A percentile compares a stretch with the other conserved stretches of the same genome.
These are phyloP conservation scores for Drosophila neonasuta DNA, from an alignment of 2,888 invertebrate genomes.

Conservation along the genomic window DNA sequence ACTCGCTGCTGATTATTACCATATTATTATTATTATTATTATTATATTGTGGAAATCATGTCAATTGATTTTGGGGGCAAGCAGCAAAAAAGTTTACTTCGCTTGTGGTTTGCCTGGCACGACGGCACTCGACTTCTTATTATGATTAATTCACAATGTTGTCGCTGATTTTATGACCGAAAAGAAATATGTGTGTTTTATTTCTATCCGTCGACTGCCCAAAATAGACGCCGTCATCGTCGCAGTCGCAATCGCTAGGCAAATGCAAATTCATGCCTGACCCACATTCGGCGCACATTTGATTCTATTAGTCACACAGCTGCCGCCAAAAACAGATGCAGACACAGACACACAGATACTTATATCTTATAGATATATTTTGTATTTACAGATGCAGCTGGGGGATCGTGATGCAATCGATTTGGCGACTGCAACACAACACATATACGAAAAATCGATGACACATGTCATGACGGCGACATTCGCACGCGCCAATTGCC, in stretches of 20 bases:
- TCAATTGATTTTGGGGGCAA: slow-evolving; percentile 69
- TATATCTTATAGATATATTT: slow-evolving; percentile 11
- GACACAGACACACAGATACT: slow-evolving; percentile 24
- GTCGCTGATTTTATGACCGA: slow-evolving; percentile 71
- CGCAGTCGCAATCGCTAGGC: slow-evolving; percentile 32
- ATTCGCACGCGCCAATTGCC: slow-evolving; percentile 36
- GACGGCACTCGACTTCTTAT: slow-evolving; percentile 47
- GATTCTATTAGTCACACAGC: slow-evolving; percentile 72
- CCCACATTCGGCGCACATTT: slow-evolving; percentile 68
- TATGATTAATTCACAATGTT: slow-evolving; percentile 72
- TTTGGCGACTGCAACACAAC: slow-evolving; percentile 31
- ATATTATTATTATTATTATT: slow-evolving; percentile 28
- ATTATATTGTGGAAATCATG: slow-evolving; percentile 64
- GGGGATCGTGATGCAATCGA: slow-evolving; percentile 61
- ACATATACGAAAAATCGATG: slow-evolving; percentile 49
- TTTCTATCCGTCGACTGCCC: slow-evolving; percentile 49
- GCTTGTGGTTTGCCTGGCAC: slow-evolving; percentile 56
- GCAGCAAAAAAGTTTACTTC: slow-evolving; percentile 1
- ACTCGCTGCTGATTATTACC: background rate
- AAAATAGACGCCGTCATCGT: slow-evolving; percentile 60
- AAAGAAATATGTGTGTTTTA: slow-evolving; percentile 20
- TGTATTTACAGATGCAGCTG: slow-evolving; percentile 36
- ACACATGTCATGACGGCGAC: slow-evolving; percentile 58
- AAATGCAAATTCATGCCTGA: slow-evolving; percentile 75
- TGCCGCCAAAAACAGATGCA: slow-evolving; percentile 49